Conservation (phyloP, 2,888 invertebrate species). For the Lasioglossum pauxillum region DNA sequence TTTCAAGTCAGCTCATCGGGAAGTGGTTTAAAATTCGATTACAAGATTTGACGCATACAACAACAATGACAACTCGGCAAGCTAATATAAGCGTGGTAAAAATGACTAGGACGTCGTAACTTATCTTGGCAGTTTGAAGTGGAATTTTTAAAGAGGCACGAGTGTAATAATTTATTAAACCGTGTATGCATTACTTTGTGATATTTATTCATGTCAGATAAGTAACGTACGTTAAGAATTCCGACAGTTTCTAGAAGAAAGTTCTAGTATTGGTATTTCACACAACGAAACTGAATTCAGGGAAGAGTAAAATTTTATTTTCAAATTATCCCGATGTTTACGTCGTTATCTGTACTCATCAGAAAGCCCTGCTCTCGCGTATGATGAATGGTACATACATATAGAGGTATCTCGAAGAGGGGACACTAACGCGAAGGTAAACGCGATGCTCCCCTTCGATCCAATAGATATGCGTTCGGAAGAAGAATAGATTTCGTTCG, state of each 20-base stretch:
- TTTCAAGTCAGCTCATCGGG: too few relatives aligned
- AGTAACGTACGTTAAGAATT: slow-evolving; percentile 65
- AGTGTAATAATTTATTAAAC: not conserved
- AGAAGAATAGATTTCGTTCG: slow-evolving; percentile 56
- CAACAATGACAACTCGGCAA: too few relatives aligned
- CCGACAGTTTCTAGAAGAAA: slow-evolving; percentile 28
- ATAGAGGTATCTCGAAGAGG: not conserved
- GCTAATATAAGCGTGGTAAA: too few relatives aligned
- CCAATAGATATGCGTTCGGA: slow-evolving; percentile 57
- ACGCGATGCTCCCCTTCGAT: slow-evolving; percentile 33
- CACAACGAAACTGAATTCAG: not conserved
- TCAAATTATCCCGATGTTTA: not conserved
- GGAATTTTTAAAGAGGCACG: not conserved
- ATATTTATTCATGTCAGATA: slow-evolving; percentile 28
- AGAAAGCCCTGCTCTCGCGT: not conserved
- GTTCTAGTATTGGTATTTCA: not conserved
- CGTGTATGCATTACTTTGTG: not conserved
- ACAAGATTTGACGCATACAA: too few relatives aligned
- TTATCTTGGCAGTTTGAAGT: too few relatives aligned
- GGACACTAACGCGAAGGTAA: slow-evolving; percentile 13
- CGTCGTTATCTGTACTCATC: not conserved
- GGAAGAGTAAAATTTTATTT: not conserved
- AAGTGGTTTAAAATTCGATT: too few relatives aligned
- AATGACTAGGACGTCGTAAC: too few relatives aligned
- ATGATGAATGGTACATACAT: not conserved